These are phyloP conservation scores for Vandiemenella viatica DNA, from an alignment of 2,888 invertebrate genomes.

Conservation along the genomic window DNA sequence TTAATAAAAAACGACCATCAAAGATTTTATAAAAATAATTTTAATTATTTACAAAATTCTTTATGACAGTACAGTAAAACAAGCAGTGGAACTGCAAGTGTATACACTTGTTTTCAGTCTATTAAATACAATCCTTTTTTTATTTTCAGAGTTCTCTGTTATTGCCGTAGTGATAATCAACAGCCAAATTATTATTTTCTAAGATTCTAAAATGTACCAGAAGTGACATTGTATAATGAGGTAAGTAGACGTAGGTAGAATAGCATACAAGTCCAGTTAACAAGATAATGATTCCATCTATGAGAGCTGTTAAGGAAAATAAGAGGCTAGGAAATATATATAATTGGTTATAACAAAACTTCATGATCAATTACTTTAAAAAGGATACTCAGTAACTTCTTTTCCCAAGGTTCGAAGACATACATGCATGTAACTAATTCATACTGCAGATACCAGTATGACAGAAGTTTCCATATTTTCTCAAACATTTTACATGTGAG, in stretches of 20 bases:
- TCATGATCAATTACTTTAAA: background rate
- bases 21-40: no score
- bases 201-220: slow-evolving; percentile 8
- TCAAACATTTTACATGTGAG: slow-evolving; percentile 18
- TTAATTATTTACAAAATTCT: no score
- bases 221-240: slow-evolving; percentile 31
- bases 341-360: background rate
- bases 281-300: slow-evolving; percentile 34
- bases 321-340: background rate
- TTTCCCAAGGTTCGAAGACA: slow-evolving; percentile 35
- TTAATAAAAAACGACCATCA: no score
- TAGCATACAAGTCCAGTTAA: slow-evolving; percentile 36
- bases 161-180: no score
- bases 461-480: slow-evolving; percentile 19
- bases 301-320: slow-evolving; percentile 11
- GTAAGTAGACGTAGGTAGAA: slow-evolving; percentile 40
- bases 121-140: no score
- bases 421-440: slow-evolving; percentile 32
- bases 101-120: no score
- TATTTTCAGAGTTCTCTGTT: no score
- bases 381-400: slow-evolving; percentile 29
- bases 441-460: slow-evolving; percentile 29
- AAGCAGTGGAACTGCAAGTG: no score
- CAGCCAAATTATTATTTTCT: no score
- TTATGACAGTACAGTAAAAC: no score